These are phyloP conservation scores for Homarus gammarus DNA, from an alignment of 2,888 invertebrate genomes.

Conservation along the genomic window DNA sequence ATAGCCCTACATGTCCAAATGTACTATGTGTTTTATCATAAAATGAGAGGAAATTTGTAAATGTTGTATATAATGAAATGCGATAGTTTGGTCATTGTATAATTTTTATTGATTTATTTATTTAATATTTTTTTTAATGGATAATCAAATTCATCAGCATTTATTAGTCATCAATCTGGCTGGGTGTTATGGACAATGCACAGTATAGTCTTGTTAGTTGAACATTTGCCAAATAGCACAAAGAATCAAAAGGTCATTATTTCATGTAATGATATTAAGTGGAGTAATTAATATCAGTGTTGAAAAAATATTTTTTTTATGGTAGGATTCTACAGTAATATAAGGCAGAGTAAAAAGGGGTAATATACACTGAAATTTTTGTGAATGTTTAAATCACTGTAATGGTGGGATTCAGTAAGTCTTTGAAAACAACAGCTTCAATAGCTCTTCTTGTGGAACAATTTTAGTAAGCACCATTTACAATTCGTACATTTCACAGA, in stretches of 20 bases:
- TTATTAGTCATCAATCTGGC: background rate
- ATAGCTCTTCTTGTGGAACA: no score
- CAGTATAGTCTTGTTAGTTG: background rate
- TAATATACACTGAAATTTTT: no score
- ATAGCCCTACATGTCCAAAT: conserved; percentile 22
- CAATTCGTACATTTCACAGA: no score
- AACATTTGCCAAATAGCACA: background rate
- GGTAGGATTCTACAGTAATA: no score
- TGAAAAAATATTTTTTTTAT: no score
- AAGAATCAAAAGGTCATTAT: background rate
- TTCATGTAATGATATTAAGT: background rate
- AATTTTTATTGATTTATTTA: no score
- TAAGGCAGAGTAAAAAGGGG: no score
- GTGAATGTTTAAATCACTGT: no score
- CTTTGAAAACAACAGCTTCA: no score
- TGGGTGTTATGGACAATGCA: background rate
- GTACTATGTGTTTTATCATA: conserved; percentile 27
- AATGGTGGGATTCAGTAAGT: no score
- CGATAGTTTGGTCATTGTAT: conserved; percentile 51
- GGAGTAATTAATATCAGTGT: no score
- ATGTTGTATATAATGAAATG: conserved; percentile 58
- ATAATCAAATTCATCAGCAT: conserved; percentile 24
- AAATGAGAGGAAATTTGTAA: conserved; percentile 37
- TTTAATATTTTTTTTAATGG: conserved; percentile 13
- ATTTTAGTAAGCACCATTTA: no score